A percentile compares a stretch with the other conserved stretches of the same genome.
These are phyloP conservation scores for Passerina amoena DNA, from an alignment of 2,113 vertebrate species.

Conservation along the genomic window DNA sequence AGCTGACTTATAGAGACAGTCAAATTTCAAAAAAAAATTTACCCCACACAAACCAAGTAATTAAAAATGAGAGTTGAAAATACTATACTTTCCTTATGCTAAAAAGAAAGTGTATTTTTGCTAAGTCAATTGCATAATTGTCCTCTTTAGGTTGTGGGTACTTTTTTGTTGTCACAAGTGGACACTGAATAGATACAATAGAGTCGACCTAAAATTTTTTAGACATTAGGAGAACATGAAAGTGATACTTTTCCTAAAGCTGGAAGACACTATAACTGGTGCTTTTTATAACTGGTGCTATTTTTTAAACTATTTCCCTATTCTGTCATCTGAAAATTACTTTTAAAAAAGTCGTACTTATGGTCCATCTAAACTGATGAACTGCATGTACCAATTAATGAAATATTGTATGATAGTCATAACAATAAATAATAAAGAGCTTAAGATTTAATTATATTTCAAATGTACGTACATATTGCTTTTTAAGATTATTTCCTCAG, in stretches of 20 bases:
- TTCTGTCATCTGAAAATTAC: constrained; percentile 24
- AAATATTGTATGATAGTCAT: neutral
- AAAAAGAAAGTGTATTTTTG: neutral
- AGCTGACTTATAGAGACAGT: constrained; percentile 21
- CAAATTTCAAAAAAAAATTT: constrained; percentile 24
- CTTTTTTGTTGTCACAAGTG: neutral
- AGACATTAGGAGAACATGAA: constrained; percentile 21
- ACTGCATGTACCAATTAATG: neutral
- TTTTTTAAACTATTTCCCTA: neutral
- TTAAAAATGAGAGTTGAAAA: neutral
- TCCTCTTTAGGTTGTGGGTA: neutral
- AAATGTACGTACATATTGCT: neutral
- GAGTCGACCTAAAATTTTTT: constrained; percentile 29
- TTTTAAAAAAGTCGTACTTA: constrained; percentile 12
- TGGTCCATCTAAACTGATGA: constrained; percentile 33
- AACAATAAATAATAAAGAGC: neutral
- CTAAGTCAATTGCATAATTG: neutral
- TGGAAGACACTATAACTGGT: constrained; percentile 47
- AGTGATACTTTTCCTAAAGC: constrained; percentile 42
- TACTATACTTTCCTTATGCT: neutral
- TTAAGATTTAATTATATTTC: neutral
- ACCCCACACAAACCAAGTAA: neutral
- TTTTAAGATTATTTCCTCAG: neutral
- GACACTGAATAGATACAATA: neutral
- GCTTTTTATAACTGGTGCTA: neutral